Percentiles rank a stretch among this genome's conserved stretches.
phyloP scores from a whole-genome alignment of 2,113 vertebrate species.

The Hemicordylus capensis region DNA sequence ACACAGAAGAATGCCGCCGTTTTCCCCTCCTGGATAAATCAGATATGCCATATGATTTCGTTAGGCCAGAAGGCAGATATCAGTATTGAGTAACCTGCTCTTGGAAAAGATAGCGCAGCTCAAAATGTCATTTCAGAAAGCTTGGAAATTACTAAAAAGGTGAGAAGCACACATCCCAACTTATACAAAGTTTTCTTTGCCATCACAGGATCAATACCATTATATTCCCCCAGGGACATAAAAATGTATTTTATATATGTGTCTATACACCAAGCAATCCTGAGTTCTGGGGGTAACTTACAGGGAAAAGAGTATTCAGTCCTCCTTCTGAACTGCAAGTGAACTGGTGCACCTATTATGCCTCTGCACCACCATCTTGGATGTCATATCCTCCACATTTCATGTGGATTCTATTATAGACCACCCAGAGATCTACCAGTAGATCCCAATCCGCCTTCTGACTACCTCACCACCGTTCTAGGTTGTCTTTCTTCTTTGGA shows the following conservation, averaged over 20 bases:
- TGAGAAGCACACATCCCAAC: neutral
- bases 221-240: neutral
- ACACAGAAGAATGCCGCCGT: neutral
- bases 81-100: fast-evolving
- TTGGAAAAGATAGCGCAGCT: neutral
- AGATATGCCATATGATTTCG: neutral
- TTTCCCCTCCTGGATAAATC: constrained; percentile 10
- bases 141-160: neutral
- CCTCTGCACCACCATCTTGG: too few relatives aligned
- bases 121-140: neutral
- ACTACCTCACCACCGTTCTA: too few relatives aligned
- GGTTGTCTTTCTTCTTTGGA: too few relatives aligned
- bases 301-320: neutral
- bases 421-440: too few relatives aligned
- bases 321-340: neutral
- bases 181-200: neutral
- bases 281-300: neutral
- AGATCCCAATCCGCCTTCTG: too few relatives aligned
- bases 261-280: neutral
- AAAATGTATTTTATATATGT: neutral
- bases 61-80: neutral
- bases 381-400: too few relatives aligned
- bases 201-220: neutral
- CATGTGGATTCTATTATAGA: too few relatives aligned
- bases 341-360: too few relatives aligned